Percentiles rank a stretch among this genome's conserved stretches.
phyloP scores from a whole-genome alignment of 35 echinoderm and acorn worm species.

The Heliocidaris erythrogramma region DNA sequence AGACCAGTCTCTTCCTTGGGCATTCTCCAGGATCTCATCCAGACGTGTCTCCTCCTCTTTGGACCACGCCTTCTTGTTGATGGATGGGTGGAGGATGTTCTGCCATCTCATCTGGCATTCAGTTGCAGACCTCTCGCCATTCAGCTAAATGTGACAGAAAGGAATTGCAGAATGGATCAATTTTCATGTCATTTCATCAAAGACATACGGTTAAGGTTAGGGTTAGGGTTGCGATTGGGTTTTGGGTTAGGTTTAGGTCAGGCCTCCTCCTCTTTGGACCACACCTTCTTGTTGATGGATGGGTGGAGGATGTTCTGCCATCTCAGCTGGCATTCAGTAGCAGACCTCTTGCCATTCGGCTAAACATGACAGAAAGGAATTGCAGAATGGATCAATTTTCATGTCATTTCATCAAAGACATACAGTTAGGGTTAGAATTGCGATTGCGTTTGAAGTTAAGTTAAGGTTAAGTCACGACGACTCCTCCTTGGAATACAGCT shows the following conservation, averaged over 20 bases:
- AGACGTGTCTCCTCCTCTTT: conserved; percentile 10
- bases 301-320: background rate
- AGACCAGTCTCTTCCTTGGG: background rate
- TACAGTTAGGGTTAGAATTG: too few species aligned
- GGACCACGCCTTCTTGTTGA: background rate
- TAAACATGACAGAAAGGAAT: background rate
- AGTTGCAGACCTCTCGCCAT: background rate
- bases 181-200: background rate
- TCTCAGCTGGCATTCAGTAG: background rate
- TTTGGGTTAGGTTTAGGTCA: too few species aligned
- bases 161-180: background rate
- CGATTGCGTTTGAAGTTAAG: too few species aligned
- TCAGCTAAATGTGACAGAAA: background rate
- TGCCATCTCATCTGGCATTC: conserved; percentile 39
- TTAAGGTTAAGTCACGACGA: background rate
- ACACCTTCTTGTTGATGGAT: background rate
- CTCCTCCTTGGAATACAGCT: background rate
- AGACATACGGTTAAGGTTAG: too few species aligned
- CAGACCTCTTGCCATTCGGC: background rate
- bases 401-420: background rate
- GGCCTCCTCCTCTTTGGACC: background rate
- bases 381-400: background rate
- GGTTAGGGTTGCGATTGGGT: too few species aligned
- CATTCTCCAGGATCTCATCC: background rate
- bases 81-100: conserved; percentile 23